A percentile compares a stretch with the other conserved stretches of the same genome.
These are phyloP conservation scores for Belonocnema kinseyi DNA, from an alignment of 1,140 invertebrate genomes.

Conservation along the genomic window DNA sequence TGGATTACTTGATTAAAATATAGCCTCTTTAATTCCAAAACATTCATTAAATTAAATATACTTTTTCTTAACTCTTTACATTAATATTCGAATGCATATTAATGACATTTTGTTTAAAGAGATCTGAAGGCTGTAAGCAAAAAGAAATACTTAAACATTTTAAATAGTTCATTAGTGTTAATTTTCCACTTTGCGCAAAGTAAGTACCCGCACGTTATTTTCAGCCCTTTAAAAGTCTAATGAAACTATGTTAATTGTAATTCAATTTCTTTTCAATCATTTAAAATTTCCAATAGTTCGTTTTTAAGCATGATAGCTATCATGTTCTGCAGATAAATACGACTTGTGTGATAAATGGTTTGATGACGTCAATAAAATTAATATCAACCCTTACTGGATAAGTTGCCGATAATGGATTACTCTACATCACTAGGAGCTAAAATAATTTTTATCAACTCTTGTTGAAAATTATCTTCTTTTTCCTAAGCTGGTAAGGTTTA, in stretches of 20 bases:
- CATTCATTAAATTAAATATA: no score
- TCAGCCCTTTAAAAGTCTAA: slow-evolving; percentile 13
- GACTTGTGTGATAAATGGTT: background rate
- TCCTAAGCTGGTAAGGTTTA: background rate
- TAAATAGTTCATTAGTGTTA: background rate
- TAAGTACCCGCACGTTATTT: slow-evolving; percentile 26
- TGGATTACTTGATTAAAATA: no score
- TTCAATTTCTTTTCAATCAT: no score
- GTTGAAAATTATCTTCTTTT: background rate
- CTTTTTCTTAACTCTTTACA: no score
- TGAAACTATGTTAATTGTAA: no score
- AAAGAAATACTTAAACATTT: background rate
- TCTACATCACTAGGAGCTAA: background rate
- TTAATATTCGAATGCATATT: no score
- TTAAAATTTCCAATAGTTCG: no score
- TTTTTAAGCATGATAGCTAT: background rate
- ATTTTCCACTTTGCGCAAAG: background rate
- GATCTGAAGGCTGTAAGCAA: no score
- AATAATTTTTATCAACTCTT: background rate
- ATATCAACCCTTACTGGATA: background rate
- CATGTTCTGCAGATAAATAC: background rate
- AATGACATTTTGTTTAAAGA: no score
- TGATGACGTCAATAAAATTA: background rate
- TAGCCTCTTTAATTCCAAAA: no score
- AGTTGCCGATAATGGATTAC: slow-evolving; percentile 18